A percentile compares a stretch with the other conserved stretches of the same genome.
phyloP scores from a whole-genome alignment of 2,113 vertebrate species.

The Gadus macrocephalus region DNA sequence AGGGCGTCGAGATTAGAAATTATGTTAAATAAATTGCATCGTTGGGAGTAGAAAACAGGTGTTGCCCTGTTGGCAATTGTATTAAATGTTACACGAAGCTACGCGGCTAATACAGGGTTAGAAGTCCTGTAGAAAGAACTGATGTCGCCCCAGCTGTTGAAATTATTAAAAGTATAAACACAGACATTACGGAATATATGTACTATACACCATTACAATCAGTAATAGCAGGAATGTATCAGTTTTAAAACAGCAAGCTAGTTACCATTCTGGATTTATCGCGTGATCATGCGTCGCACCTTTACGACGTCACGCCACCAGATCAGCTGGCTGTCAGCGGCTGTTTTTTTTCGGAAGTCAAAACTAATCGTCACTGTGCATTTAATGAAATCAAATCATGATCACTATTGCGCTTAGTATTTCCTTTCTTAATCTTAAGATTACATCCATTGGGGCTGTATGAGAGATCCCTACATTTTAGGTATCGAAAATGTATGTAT shows the following conservation, averaged over 20 bases:
- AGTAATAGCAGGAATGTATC: not conserved
- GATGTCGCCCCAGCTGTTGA: not conserved
- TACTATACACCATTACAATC: too few species aligned
- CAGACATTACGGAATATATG: not conserved
- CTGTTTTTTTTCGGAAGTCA: not conserved
- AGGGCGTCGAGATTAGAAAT: not conserved
- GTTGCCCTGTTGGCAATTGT: not conserved
- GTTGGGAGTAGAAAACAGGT: not conserved
- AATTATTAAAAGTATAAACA: not conserved
- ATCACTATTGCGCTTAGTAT: too few species aligned
- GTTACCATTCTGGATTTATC: conserved; percentile 57
- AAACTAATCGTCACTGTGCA: too few species aligned
- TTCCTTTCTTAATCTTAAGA: too few species aligned
- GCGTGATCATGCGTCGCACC: conserved; percentile 24
- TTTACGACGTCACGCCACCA: not conserved
- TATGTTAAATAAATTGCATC: not conserved
- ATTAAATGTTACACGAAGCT: not conserved
- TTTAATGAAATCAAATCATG: too few species aligned
- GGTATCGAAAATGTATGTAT: not conserved
- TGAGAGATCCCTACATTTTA: too few species aligned
- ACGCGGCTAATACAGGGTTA: not conserved
- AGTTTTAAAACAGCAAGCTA: not conserved
- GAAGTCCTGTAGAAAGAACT: not conserved
- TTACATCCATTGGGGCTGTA: too few species aligned
- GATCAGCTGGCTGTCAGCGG: not conserved